Evolutionary conservation across 2,888 invertebrate genomes (phyloP).

Genomic region (Proisotoma minuta): DNA sequence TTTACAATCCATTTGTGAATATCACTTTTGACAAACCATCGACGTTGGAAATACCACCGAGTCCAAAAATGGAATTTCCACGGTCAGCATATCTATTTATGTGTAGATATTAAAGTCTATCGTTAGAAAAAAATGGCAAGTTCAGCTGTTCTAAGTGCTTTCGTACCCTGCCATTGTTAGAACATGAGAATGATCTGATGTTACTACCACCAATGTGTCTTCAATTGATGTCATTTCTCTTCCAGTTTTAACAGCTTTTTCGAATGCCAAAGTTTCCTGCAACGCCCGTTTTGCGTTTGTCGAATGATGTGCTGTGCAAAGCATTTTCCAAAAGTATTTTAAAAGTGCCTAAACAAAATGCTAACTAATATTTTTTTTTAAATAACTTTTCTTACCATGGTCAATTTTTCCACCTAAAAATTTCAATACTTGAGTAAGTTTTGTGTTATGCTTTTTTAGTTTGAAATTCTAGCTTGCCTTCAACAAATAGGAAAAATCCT

Average conservation of each 20-base stretch:
- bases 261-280: slow-evolving; percentile 72
- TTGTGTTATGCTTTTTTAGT: not conserved
- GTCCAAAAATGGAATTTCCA: slow-evolving; percentile 2
- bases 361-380: too few species aligned
- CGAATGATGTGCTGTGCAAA: slow-evolving; percentile 59
- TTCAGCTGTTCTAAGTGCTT: not conserved
- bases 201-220: slow-evolving; percentile 75
- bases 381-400: slow-evolving; percentile 55
- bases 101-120: not conserved
- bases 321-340: too few species aligned
- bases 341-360: too few species aligned
- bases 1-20: not conserved
- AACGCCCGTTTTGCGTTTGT: slow-evolving; percentile 61
- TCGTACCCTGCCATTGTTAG: slow-evolving; percentile 56
- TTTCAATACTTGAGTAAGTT: not conserved
- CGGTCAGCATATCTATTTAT: slow-evolving; percentile 6
- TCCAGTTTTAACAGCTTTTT: slow-evolving; percentile 64
- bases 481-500: slow-evolving; percentile 70
- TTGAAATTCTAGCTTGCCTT: slow-evolving; percentile 59
- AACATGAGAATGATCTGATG: slow-evolving; percentile 62
- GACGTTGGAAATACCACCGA: slow-evolving; percentile 7
- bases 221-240: slow-evolving; percentile 57
- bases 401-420: slow-evolving; percentile 58
- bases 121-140: not conserved
- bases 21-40: not conserved